Evolutionary conservation across 2,888 invertebrate genomes (phyloP), one percentile per base, ranked within the genome.

Genomic region (Scaptomyza flava): DNA sequence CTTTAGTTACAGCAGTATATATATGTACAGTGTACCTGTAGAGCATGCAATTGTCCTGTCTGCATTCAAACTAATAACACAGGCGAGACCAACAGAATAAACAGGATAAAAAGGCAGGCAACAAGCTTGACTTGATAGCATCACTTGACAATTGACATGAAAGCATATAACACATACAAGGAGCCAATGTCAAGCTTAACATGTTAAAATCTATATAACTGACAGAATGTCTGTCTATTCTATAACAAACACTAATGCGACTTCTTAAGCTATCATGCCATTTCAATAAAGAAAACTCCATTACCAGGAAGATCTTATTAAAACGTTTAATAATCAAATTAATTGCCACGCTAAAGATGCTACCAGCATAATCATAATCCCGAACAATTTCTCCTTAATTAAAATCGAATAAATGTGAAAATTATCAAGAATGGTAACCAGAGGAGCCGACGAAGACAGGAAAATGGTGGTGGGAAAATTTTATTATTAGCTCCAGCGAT

Each of bases 261-360:
- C 17, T 17, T 17, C 17, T 17, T 17, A 17, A 17, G 17, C 17
- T 17, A 17, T 17, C 17, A 17, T 17, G 34, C 9, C 8, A 23
- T 1, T 9, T 9, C n/a, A 2, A 4, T 51, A 4, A 12, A 23
- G 50, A 6, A n/a, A n/a, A 14, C 27, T 27, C 38, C 3, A 23
- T 27, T 38, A 8, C 9, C n/a, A 3, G 3, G 43, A 51, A 46
- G 27, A 52, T 74, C 46, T 20, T 33, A 61, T 74, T 66, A 56
- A 85, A 85, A 68, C 65, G 83, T 58, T 82, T 80, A 78, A 64
- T 72, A 77, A 83, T 83, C 79, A 69, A 83, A 83, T 83, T 81
- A 83, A 77, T 72, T 74, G 65, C 50, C 66, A 54, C 63, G 60
- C 72, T 48, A 33, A 38, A 71, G 83, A 70, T 79, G 77, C 79